A percentile compares a stretch with the other conserved stretches of the same genome.
These are phyloP conservation scores for Varanus komodoensis DNA, from an alignment of 2,113 vertebrate genomes.

Conservation along the genomic window DNA sequence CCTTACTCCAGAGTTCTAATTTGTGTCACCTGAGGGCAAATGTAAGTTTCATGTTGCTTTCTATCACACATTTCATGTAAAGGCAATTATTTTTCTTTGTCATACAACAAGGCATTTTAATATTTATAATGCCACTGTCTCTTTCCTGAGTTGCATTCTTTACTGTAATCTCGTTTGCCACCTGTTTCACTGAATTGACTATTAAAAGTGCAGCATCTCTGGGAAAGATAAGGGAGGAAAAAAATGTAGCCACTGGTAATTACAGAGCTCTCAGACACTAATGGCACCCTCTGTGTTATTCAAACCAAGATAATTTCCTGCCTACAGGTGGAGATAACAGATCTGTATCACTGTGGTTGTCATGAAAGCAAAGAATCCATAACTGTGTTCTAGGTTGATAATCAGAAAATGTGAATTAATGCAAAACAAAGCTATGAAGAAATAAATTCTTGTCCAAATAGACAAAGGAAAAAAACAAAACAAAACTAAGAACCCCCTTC, in stretches of 20 bases:
- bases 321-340: not conserved
- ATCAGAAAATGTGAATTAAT: not conserved
- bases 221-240: constrained; percentile 40
- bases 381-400: not conserved
- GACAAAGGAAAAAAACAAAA: not conserved
- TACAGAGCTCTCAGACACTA: constrained; percentile 4
- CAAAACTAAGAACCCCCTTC: not conserved
- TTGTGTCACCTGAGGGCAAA: not conserved
- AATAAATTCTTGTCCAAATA: constrained; percentile 11
- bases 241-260: constrained; percentile 23
- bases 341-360: not conserved
- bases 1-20: not conserved
- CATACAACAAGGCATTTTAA: constrained; percentile 32
- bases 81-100: constrained; percentile 22
- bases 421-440: not conserved
- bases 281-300: constrained; percentile 12
- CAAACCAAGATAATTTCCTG: constrained; percentile 11
- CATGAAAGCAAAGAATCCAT: constrained; percentile 16
- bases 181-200: constrained; percentile 26
- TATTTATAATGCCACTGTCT: constrained; percentile 4
- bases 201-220: constrained; percentile 33
- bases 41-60: constrained; percentile 19
- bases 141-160: constrained; percentile 40
- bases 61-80: not conserved
- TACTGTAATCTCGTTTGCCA: constrained; percentile 24